phyloP scores from a whole-genome alignment of 2,113 vertebrate species.

The Mustela lutreola region DNA sequence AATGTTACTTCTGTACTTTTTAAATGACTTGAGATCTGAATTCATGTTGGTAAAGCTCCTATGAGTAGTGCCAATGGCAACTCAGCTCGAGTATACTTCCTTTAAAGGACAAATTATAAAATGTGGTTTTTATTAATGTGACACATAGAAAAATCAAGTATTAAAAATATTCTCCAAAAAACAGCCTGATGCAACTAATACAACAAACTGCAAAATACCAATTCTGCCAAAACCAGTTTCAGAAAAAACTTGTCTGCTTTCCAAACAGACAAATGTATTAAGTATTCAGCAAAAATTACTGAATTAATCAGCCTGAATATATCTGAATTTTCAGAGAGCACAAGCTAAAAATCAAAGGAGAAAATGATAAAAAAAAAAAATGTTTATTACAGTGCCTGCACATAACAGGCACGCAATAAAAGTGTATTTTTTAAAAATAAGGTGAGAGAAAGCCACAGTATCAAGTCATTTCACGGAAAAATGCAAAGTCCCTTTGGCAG shows the following conservation, averaged over 20 bases:
- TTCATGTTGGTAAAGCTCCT: not conserved
- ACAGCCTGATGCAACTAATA: slow-evolving; percentile 75
- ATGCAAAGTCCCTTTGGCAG: not conserved
- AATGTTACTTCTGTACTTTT: not conserved
- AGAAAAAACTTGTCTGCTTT: slow-evolving; percentile 29
- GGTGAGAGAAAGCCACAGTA: not conserved
- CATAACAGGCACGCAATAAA: not conserved
- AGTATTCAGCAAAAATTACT: slow-evolving; percentile 36
- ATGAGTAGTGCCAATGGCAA: not conserved
- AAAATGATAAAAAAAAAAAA: not conserved
- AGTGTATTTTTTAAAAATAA: not conserved
- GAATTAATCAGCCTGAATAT: not conserved
- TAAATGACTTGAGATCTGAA: not conserved
- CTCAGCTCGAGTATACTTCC: not conserved
- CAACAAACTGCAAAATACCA: slow-evolving; percentile 64
- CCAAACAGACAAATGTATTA: not conserved
- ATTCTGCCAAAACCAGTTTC: slow-evolving; percentile 1
- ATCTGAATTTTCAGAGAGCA: slow-evolving; percentile 35
- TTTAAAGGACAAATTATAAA: slow-evolving; percentile 52
- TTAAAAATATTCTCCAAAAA: slow-evolving; percentile 67
- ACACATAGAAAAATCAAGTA: slow-evolving; percentile 32
- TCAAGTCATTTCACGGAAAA: slow-evolving; percentile 12
- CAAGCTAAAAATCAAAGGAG: not conserved
- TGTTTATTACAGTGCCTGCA: not conserved
- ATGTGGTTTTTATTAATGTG: slow-evolving; percentile 51